A percentile compares a stretch with the other conserved stretches of the same genome.
Conservation (phyloP, 92 coral and sea anemone genomes). For the Meandrina meandrites region DNA sequence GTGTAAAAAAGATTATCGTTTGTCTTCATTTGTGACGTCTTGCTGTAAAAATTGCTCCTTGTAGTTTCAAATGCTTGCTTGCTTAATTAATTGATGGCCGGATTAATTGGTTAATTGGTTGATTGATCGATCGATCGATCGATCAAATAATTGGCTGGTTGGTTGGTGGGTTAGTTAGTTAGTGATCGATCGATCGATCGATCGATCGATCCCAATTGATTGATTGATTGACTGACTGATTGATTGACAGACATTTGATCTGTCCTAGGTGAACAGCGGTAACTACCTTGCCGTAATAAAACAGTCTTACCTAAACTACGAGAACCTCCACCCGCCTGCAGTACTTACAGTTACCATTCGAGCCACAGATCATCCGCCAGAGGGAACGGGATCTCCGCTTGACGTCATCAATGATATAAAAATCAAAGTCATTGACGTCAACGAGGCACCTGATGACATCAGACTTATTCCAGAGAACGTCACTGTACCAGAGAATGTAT, state of each 20-base stretch:
- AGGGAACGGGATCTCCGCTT: constrained; percentile 55
- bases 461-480: constrained; percentile 54
- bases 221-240: too few species aligned
- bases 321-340: constrained; percentile 59
- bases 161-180: too few species aligned
- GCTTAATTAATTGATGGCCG: too few species aligned
- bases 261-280: constrained; percentile 59
- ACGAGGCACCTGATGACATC: constrained; percentile 77
- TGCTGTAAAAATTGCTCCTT: too few species aligned
- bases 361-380: constrained; percentile 76
- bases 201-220: too few species aligned
- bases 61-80: too few species aligned
- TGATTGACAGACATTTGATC: neutral
- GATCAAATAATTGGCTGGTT: too few species aligned
- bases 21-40: too few species aligned
- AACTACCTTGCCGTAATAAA: constrained; percentile 65
- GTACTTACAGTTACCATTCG: constrained; percentile 62
- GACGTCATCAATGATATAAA: constrained; percentile 55
- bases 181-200: too few species aligned
- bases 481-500: constrained; percentile 67
- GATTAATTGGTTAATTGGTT: too few species aligned
- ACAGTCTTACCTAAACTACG: constrained; percentile 78
- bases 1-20: too few species aligned
- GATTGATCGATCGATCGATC: too few species aligned
- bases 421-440: constrained; percentile 66